Percentiles rank a stretch among this genome's conserved stretches.
These are phyloP conservation scores for Heliothis virescens DNA, from an alignment of 1,140 invertebrate genomes.

Conservation along the genomic window DNA sequence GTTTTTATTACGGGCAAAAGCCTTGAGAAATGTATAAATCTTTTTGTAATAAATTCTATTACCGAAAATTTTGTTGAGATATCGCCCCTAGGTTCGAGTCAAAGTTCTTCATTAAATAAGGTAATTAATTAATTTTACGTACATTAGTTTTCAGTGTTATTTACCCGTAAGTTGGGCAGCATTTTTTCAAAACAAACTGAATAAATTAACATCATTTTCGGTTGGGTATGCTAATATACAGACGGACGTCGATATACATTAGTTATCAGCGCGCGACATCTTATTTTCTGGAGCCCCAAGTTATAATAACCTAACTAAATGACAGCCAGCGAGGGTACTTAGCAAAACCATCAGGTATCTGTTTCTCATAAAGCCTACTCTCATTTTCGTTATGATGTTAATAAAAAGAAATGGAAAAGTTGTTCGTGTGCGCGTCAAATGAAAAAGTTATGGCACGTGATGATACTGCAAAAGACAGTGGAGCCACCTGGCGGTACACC, in stretches of 20 bases:
- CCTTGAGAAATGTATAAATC: constrained; percentile 38
- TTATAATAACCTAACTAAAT: constrained; percentile 49
- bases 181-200: constrained; percentile 29
- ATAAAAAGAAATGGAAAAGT: constrained; percentile 85
- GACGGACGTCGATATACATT: constrained; percentile 32
- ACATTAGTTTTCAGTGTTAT: background rate
- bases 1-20: constrained; percentile 44
- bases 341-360: constrained; percentile 80
- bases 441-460: constrained; percentile 85
- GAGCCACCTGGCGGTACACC: constrained; percentile 72
- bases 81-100: background rate
- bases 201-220: constrained; percentile 41
- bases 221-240: constrained; percentile 38
- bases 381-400: constrained; percentile 83
- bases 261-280: constrained; percentile 20
- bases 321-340: constrained; percentile 67
- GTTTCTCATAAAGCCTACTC: constrained; percentile 81
- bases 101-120: constrained; percentile 20
- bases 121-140: constrained; percentile 21
- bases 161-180: background rate
- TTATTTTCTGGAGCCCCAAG: constrained; percentile 38
- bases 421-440: constrained; percentile 81
- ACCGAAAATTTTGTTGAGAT: constrained; percentile 27
- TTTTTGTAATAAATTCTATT: constrained; percentile 45
- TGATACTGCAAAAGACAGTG: constrained; percentile 79